Base-by-base conservation (phyloP, 2,113 vertebrate genomes). In the Atherinomorus stipes region DNA sequence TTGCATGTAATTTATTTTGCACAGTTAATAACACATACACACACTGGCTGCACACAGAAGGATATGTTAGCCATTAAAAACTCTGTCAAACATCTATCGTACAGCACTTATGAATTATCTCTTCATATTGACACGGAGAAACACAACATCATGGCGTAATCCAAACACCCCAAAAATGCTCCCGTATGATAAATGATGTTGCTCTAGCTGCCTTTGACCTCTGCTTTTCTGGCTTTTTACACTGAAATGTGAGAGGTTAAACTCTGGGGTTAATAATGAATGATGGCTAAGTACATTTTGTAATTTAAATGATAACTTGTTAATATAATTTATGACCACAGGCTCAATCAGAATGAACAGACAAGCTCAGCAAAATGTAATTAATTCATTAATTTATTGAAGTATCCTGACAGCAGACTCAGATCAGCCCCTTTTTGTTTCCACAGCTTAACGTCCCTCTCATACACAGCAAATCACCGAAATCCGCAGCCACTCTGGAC, bases 391-490 rank as follows among this genome's bases (percentile, higher is more conserved):
- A 60, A 65, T 80, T 74, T 75, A 81, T 58, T 60, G 74, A 76
- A 62, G 58, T 54, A 23, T 78, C 82, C 53, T 68, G 79, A 83
- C 76, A 70, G 79, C 52, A 45, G 44, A 58, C 60, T 72, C 78
- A 81, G 87, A 85, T 88, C 85, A 57, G 40, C 44, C 13, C 9
- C 70, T 73, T n/a, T n/a, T n/a, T 74, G 61, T 84, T 71, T 50
- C 81, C 53, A 23, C n/a, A 40, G 65, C 69, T 61, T 34, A 64
- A 80, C 59, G 6, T 57, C 63, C 72, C 58, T 40, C 49, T 72
- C 42, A 70, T 16, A 51, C 25, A 57, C 4, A 9, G 58, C 34
- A 44, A 42, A 71, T 63, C 53, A 78, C 70, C 23, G 53, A 51
- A 54, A 76, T 34, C 56, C 42, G 60, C 42, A 40, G 40, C 34